phyloP scores from a whole-genome alignment of 2,888 invertebrate species.

The Patella caerulea region DNA sequence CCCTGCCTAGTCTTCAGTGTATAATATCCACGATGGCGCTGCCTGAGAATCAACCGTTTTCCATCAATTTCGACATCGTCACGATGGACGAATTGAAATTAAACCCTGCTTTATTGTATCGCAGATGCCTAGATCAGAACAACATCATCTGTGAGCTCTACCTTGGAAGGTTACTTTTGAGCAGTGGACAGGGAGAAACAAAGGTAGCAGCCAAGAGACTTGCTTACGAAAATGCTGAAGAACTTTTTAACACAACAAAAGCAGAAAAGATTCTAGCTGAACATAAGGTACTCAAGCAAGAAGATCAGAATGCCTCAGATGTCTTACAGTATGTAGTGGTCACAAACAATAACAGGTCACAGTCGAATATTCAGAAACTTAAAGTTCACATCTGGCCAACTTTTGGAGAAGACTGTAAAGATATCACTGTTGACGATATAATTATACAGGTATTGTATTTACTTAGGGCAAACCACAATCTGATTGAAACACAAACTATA shows the following conservation, averaged over 20 bases:
- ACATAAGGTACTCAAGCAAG: background rate
- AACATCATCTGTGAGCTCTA: background rate
- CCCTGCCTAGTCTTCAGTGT: background rate
- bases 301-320: background rate
- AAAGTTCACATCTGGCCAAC: background rate
- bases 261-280: background rate
- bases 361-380: background rate
- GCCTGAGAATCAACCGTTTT: background rate
- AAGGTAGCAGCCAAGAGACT: constrained; percentile 16
- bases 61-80: background rate
- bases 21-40: background rate
- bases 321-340: background rate
- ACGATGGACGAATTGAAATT: background rate
- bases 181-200: background rate
- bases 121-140: background rate
- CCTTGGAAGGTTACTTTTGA: constrained; percentile 4
- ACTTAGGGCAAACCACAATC: too few species aligned
- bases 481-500: too few species aligned
- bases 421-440: background rate
- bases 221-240: constrained; percentile 21
- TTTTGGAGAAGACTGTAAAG: background rate
- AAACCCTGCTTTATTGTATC: background rate
- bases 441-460: background rate
- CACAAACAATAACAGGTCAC: background rate
- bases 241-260: background rate